Conservation (phyloP, 2,113 vertebrate genomes). For the Polyodon spathula region DNA sequence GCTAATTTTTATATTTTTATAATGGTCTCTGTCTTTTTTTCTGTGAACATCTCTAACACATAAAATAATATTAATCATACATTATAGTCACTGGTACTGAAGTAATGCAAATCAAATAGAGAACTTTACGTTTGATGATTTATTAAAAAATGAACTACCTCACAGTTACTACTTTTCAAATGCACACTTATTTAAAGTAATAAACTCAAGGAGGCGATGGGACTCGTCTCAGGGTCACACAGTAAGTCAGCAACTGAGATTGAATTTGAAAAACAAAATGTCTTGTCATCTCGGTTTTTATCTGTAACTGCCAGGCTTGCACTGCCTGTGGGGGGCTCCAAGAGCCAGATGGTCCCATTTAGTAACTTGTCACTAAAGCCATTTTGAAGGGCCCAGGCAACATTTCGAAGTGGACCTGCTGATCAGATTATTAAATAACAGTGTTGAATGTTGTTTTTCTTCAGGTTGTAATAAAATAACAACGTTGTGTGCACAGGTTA, state of each 20-base stretch:
- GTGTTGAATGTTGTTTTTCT: conserved; percentile 2
- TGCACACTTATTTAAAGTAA: no score
- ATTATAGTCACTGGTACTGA: background rate
- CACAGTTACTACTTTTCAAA: no score
- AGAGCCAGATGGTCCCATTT: background rate
- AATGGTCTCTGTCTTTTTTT: background rate
- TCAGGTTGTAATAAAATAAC: background rate
- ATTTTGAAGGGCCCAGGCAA: background rate
- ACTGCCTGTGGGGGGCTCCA: background rate
- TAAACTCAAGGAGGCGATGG: background rate
- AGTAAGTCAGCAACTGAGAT: background rate
- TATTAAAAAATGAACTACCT: no score
- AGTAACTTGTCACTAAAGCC: background rate
- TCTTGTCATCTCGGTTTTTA: background rate
- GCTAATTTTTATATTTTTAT: background rate
- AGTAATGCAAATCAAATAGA: background rate
- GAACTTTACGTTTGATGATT: no score
- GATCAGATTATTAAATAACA: background rate
- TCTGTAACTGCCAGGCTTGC: background rate
- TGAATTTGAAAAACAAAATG: background rate
- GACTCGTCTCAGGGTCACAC: background rate
- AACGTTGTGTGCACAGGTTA: conserved; percentile 53
- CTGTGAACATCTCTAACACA: background rate
- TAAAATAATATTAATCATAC: background rate
- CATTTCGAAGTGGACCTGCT: background rate